Evolutionary conservation across 53 echinoderm and acorn worm genomes (phyloP).

Genomic region (Astropecten irregularis): DNA sequence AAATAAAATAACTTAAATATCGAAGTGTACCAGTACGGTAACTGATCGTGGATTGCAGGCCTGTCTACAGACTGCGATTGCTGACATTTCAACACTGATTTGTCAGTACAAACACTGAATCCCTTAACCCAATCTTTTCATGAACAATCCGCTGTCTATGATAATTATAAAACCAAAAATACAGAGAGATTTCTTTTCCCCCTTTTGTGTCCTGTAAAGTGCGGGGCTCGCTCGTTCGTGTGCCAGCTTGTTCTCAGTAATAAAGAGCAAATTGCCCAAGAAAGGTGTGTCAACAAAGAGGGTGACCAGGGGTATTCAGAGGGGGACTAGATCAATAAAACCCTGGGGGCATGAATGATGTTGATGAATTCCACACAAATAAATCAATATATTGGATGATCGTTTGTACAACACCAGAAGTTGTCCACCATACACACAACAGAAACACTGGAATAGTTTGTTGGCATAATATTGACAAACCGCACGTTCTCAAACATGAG

Average conservation of each 20-base stretch:
- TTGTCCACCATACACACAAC: too few relatives aligned
- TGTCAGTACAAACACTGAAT: background rate
- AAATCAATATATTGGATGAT: constrained; percentile 1
- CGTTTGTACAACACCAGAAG: too few relatives aligned
- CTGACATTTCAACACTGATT: background rate
- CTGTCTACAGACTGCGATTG: too few relatives aligned
- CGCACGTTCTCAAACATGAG: too few relatives aligned
- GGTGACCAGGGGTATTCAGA: background rate
- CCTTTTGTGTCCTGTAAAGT: background rate
- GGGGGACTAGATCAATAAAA: constrained; percentile 9
- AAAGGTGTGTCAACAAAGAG: constrained; percentile 11
- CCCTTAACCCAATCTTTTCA: background rate
- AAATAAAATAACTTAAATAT: too few relatives aligned
- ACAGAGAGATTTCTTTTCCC: background rate
- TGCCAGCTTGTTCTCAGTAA: too few relatives aligned
- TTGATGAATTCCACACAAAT: background rate
- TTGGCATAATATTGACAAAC: too few relatives aligned
- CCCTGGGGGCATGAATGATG: constrained; percentile 5
- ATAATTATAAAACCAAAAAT: constrained; percentile 24
- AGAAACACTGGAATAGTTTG: too few relatives aligned
- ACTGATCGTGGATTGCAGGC: too few relatives aligned
- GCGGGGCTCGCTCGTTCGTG: background rate
- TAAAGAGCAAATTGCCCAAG: background rate
- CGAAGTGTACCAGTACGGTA: too few relatives aligned
- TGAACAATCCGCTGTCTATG: background rate